A percentile compares a stretch with the other conserved stretches of the same genome.
Conservation (phyloP, 1,140 invertebrate genomes). For the Drosophila pachea region DNA sequence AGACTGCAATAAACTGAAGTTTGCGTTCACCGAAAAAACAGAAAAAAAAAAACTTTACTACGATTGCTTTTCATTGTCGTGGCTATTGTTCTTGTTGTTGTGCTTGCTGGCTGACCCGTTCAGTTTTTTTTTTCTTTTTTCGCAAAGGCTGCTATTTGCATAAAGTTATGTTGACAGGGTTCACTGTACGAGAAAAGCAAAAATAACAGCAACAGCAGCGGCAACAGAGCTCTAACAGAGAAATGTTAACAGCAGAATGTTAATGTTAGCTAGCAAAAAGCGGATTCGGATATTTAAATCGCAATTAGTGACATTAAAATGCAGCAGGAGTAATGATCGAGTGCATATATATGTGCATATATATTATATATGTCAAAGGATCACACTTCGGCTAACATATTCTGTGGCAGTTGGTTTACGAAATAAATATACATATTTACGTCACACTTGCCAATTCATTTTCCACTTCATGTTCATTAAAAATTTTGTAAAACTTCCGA, state of each 20-base stretch:
- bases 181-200: background rate
- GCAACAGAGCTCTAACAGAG: no score
- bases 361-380: background rate
- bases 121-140: background rate
- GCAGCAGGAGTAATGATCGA: no score
- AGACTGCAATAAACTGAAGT: conserved; percentile 2
- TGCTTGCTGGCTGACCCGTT: background rate
- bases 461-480: background rate
- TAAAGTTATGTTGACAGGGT: conserved; percentile 32
- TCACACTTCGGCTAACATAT: background rate
- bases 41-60: conserved; percentile 18
- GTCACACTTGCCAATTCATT: background rate
- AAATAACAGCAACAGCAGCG: background rate
- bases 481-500: background rate
- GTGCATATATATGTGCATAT: background rate
- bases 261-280: no score
- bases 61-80: conserved; percentile 16
- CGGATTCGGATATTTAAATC: background rate
- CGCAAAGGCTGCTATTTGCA: conserved; percentile 45
- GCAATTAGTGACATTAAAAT: no score
- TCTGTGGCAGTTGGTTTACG: background rate
- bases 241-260: no score
- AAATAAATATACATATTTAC: background rate
- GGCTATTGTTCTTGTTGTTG: background rate
- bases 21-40: conserved; percentile 1